These are phyloP conservation scores for Calypte anna DNA, from an alignment of 2,113 vertebrate genomes.

Conservation along the genomic window DNA sequence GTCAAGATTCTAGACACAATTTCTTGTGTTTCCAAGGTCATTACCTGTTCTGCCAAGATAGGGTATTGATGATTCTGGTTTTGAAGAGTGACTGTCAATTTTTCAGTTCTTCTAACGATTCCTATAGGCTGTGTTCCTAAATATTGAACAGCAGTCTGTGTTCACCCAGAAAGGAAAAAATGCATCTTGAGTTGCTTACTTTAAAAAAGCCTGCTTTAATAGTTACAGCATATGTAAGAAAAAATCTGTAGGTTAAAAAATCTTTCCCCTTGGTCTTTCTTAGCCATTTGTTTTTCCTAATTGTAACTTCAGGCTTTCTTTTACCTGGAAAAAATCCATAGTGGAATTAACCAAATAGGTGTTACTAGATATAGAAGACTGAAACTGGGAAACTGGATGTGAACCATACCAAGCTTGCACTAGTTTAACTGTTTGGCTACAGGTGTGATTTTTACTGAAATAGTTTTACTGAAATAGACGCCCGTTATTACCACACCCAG, in stretches of 20 bases:
- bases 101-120: neutral
- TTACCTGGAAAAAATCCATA: neutral
- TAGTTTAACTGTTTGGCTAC: conserved; percentile 46
- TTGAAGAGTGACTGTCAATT: neutral
- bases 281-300: neutral
- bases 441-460: conserved; percentile 57
- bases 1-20: neutral
- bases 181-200: neutral
- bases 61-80: neutral
- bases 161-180: neutral
- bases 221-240: neutral
- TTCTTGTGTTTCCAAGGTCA: neutral
- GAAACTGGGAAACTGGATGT: neutral
- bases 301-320: neutral
- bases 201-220: neutral
- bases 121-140: neutral
- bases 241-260: neutral
- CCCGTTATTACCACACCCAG: conserved; percentile 68
- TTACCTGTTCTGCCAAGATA: neutral
- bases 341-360: neutral
- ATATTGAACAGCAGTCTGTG: neutral
- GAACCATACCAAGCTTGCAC: neutral
- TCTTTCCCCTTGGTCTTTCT: neutral
- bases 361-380: neutral
- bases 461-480: conserved; percentile 63